Conservation (phyloP, 2,888 invertebrate genomes). For the Abrostola triplasia region DNA sequence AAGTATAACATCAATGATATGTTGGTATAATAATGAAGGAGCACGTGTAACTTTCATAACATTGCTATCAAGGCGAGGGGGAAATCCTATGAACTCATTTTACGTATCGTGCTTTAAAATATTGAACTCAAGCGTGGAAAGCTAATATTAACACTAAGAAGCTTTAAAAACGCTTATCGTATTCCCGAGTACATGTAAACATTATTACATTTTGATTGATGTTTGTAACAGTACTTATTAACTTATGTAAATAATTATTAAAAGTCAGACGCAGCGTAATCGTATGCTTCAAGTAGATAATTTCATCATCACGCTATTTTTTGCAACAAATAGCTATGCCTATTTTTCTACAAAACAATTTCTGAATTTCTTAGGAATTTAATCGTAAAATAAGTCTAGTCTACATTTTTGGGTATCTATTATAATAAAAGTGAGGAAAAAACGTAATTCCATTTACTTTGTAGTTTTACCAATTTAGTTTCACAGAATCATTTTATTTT, state of each 20-base stretch:
- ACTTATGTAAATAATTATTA: slow-evolving; percentile 6
- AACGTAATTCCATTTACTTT: too few relatives aligned
- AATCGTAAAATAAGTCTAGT: too few relatives aligned
- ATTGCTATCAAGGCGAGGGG: slow-evolving; percentile 56
- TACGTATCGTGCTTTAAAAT: slow-evolving; percentile 65
- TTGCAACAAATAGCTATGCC: too few relatives aligned
- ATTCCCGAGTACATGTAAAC: slow-evolving; percentile 54
- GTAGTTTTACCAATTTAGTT: too few relatives aligned
- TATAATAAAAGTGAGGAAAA: too few relatives aligned
- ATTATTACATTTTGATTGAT: slow-evolving; percentile 35
- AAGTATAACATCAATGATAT: slow-evolving; percentile 14
- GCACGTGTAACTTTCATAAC: slow-evolving; percentile 54
- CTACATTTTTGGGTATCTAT: too few relatives aligned
- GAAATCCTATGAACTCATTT: slow-evolving; percentile 65
- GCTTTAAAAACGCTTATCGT: slow-evolving; percentile 70
- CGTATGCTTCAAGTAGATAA: too few relatives aligned
- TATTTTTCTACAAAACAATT: too few relatives aligned
- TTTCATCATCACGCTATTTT: too few relatives aligned
- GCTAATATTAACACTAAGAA: slow-evolving; percentile 69
- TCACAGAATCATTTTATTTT: too few relatives aligned
- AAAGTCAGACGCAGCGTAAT: too few relatives aligned
- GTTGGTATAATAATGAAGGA: slow-evolving; percentile 45
- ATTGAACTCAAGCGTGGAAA: slow-evolving; percentile 69
- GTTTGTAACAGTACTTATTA: slow-evolving; percentile 18
- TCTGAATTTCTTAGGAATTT: too few relatives aligned